These are phyloP conservation scores for Siniperca knerii DNA, from an alignment of 2,113 vertebrate species.

Conservation along the genomic window DNA sequence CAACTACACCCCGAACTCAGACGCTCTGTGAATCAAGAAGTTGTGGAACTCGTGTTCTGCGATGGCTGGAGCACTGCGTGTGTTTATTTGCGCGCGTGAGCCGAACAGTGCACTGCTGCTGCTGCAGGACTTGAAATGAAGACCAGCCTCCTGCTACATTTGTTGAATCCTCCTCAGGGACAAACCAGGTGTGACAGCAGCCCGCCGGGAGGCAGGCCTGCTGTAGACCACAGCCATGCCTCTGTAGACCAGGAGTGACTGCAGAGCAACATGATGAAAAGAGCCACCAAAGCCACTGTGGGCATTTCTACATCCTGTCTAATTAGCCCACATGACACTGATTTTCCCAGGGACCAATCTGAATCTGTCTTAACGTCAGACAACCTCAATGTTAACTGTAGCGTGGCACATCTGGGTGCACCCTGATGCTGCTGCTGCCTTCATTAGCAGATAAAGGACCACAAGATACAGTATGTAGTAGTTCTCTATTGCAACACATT, in stretches of 20 bases:
- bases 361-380: constrained; percentile 12
- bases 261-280: constrained; percentile 52
- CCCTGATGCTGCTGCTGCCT: constrained; percentile 5
- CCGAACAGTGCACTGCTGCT: neutral
- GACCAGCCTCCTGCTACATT: constrained; percentile 7
- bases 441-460: neutral
- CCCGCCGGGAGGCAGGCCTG: constrained; percentile 25
- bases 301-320: constrained; percentile 17
- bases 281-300: constrained; percentile 10
- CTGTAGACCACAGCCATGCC: constrained; percentile 20
- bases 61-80: no score
- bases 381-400: neutral
- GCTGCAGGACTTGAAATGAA: neutral
- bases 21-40: neutral
- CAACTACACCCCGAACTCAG: neutral
- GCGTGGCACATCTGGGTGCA: neutral
- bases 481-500: neutral
- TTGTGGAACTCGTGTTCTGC: neutral
- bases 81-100: constrained; percentile 22
- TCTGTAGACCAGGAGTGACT: constrained; percentile 14
- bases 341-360: constrained; percentile 3
- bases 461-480: neutral
- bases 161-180: neutral
- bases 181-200: constrained; percentile 49
- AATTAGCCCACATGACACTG: constrained; percentile 20